phyloP scores from a whole-genome alignment of 1,140 invertebrate species.

The Ylistrum balloti region DNA sequence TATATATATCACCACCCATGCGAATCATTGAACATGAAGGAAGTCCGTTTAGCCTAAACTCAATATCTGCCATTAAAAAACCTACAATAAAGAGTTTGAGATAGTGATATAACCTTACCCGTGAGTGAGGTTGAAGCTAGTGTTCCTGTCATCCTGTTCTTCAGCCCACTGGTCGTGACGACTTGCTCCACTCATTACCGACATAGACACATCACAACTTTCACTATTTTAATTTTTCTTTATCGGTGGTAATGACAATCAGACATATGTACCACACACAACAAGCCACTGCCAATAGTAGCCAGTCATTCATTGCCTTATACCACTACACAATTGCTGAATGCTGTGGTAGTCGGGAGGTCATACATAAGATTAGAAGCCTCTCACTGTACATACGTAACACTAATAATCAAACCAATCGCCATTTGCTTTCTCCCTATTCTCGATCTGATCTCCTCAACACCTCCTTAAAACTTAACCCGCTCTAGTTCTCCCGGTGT shows the following conservation, averaged over 20 bases:
- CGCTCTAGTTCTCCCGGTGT: constrained; percentile 55
- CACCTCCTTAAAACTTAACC: constrained; percentile 48
- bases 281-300: neutral
- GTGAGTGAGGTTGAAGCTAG: neutral
- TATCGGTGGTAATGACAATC: constrained; percentile 38
- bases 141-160: constrained; percentile 16
- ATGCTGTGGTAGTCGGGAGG: constrained; percentile 36
- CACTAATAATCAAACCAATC: constrained; percentile 39
- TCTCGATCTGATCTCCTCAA: constrained; percentile 24
- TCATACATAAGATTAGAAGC: constrained; percentile 39
- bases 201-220: constrained; percentile 24
- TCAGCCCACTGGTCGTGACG: constrained; percentile 20
- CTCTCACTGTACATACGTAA: constrained; percentile 22
- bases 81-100: neutral
- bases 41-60: constrained; percentile 38
- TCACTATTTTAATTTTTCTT: constrained; percentile 21
- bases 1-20: neutral
- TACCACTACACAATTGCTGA: constrained; percentile 15
- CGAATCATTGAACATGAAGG: constrained; percentile 38
- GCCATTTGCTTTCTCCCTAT: constrained; percentile 28
- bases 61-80: constrained; percentile 40
- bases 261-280: constrained; percentile 36
- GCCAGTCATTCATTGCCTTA: neutral
- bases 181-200: constrained; percentile 37
- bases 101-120: neutral